These are phyloP conservation scores for Drepana falcataria DNA, from an alignment of 2,888 invertebrate genomes.

Conservation along the genomic window DNA sequence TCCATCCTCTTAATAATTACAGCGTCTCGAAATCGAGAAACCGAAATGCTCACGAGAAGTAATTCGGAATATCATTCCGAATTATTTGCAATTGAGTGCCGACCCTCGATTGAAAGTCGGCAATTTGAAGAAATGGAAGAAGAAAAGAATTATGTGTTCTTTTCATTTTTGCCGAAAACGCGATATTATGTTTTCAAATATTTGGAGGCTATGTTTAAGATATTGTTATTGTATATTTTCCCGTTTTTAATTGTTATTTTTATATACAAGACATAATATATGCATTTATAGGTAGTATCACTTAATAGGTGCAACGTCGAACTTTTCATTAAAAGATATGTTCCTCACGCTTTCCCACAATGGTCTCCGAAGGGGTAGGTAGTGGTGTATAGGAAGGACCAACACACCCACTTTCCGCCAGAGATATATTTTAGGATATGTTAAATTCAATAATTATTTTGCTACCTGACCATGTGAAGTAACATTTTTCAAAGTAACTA, in stretches of 20 bases:
- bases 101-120: not conserved
- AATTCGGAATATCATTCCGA: not conserved
- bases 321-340: too few relatives aligned
- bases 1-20: slow-evolving; percentile 1
- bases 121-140: not conserved
- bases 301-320: too few relatives aligned
- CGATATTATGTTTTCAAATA: not conserved
- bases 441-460: too few relatives aligned
- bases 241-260: slow-evolving; percentile 19
- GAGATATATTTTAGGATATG: too few relatives aligned
- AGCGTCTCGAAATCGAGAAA: slow-evolving; percentile 1
- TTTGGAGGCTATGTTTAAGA: not conserved
- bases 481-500: too few relatives aligned
- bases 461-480: too few relatives aligned
- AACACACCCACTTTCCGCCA: too few relatives aligned
- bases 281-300: too few relatives aligned
- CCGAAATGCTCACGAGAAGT: slow-evolving; percentile 2
- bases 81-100: not conserved
- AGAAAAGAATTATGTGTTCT: not conserved
- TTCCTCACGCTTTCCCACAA: too few relatives aligned
- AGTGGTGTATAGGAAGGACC: too few relatives aligned
- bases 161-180: not conserved
- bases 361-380: too few relatives aligned
- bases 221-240: slow-evolving; percentile 7
- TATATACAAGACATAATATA: slow-evolving; percentile 19